Evolutionary conservation across 2,113 vertebrate species (phyloP).

Genomic region (Gobius niger): DNA sequence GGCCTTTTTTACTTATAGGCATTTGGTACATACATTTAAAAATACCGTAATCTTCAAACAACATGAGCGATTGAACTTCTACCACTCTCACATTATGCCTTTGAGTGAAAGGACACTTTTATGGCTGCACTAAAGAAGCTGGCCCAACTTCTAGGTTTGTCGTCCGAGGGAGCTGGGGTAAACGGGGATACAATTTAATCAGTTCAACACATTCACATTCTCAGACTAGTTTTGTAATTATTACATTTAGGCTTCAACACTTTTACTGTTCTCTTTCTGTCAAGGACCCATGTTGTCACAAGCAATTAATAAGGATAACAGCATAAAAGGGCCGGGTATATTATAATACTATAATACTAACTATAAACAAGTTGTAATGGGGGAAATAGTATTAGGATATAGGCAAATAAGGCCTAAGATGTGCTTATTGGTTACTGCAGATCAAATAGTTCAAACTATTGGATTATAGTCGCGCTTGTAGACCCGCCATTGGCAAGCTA

Average conservation of each 20-base stretch:
- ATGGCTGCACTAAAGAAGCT: constrained; percentile 64
- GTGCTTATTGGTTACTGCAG: constrained; percentile 38
- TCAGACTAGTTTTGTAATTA: constrained; percentile 62
- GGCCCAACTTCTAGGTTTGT: constrained; percentile 59
- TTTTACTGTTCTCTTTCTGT: constrained; percentile 45
- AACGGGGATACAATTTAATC: constrained; percentile 55
- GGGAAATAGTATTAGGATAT: constrained; percentile 26
- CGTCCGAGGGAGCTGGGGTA: constrained; percentile 38
- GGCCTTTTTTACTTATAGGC: constrained; percentile 21
- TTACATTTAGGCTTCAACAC: constrained; percentile 43
- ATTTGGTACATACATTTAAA: constrained; percentile 34
- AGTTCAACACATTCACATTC: constrained; percentile 52
- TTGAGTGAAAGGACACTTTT: constrained; percentile 53
- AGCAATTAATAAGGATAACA: constrained; percentile 56
- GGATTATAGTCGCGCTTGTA: constrained; percentile 37
- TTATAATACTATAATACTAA: too few relatives aligned
- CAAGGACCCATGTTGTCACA: constrained; percentile 54
- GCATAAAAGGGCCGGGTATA: constrained; percentile 27
- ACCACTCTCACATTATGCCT: constrained; percentile 60
- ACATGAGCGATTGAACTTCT: constrained; percentile 51
- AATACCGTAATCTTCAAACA: constrained; percentile 59
- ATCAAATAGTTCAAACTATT: constrained; percentile 56
- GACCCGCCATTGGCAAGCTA: constrained; percentile 46
- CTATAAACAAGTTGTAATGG: constrained; percentile 65
- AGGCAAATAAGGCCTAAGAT: constrained; percentile 14